Percentiles rank a stretch among this genome's conserved stretches.
Evolutionary conservation across 1,140 invertebrate genomes (phyloP).

Genomic region (Drosophila kepulauana): DNA sequence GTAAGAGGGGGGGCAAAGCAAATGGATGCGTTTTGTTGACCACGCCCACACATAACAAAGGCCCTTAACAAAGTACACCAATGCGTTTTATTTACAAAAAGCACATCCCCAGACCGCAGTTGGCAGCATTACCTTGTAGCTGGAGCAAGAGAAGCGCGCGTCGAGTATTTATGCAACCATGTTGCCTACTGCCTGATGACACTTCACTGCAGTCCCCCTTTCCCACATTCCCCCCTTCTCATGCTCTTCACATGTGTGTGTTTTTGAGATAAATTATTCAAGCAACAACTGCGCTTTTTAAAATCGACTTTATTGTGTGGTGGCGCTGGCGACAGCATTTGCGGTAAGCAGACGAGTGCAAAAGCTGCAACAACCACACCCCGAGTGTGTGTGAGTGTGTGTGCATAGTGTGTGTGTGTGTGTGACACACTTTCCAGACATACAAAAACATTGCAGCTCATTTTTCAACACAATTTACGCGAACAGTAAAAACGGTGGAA

Average conservation of each 20-base stretch:
- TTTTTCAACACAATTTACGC: constrained; percentile 57
- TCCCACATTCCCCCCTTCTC: no score
- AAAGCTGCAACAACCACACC: constrained; percentile 49
- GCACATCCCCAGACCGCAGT: neutral
- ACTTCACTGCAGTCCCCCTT: constrained; percentile 28
- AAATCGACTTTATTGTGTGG: constrained; percentile 73
- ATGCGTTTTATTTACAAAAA: constrained; percentile 65
- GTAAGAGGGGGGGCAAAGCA: neutral
- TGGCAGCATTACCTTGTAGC: constrained; percentile 49
- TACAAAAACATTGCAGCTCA: constrained; percentile 64
- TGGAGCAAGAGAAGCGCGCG: constrained; percentile 9
- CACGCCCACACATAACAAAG: constrained; percentile 35
- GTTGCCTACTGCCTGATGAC: constrained; percentile 37
- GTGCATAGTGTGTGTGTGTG: constrained; percentile 18
- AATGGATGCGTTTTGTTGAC: constrained; percentile 17
- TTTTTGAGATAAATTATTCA: constrained; percentile 72
- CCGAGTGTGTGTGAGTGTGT: constrained; percentile 15
- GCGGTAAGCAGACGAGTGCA: constrained; percentile 52
- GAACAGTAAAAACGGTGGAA: constrained; percentile 21
- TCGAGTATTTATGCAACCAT: constrained; percentile 45
- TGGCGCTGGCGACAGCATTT: constrained; percentile 49
- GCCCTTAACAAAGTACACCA: constrained; percentile 49
- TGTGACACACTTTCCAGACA: constrained; percentile 72
- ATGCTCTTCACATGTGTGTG: constrained; percentile 1
- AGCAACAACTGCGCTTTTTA: constrained; percentile 73